phyloP scores from a whole-genome alignment of 1,140 invertebrate species.

The Diabrotica virgifera region DNA sequence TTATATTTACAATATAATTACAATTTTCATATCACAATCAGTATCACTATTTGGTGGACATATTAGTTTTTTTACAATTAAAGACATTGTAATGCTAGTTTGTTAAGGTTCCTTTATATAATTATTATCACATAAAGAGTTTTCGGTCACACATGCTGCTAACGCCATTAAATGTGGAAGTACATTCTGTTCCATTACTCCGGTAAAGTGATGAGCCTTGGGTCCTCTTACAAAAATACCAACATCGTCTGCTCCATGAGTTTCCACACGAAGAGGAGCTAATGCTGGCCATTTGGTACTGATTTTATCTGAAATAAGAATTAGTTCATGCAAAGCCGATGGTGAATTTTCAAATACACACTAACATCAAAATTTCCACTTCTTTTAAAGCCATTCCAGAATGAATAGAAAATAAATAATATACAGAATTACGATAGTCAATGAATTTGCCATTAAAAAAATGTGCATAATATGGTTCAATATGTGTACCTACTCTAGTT shows the following conservation, averaged over 20 bases:
- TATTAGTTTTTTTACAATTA: no score
- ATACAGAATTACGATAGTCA: no score
- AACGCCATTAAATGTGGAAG: constrained; percentile 68
- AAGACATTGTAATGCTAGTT: not conserved
- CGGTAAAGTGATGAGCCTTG: constrained; percentile 65
- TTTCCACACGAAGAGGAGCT: constrained; percentile 52
- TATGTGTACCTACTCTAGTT: no score
- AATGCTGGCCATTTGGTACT: constrained; percentile 53
- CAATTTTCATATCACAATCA: no score
- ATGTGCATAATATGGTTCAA: no score
- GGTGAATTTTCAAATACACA: no score
- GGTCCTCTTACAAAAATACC: constrained; percentile 60
- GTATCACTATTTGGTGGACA: no score
- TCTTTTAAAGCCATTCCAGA: no score
- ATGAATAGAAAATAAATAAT: no score
- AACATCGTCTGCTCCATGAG: constrained; percentile 63
- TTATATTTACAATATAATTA: no score
- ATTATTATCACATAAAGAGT: not conserved
- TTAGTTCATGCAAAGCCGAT: not conserved
- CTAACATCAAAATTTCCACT: no score
- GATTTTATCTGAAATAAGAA: constrained; percentile 25
- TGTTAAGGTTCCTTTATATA: not conserved
- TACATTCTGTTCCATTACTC: constrained; percentile 66
- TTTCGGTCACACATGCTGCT: constrained; percentile 60
- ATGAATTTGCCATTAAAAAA: no score